Evolutionary conservation across 2,888 invertebrate species (phyloP).

Genomic region (Taenaris catops): DNA sequence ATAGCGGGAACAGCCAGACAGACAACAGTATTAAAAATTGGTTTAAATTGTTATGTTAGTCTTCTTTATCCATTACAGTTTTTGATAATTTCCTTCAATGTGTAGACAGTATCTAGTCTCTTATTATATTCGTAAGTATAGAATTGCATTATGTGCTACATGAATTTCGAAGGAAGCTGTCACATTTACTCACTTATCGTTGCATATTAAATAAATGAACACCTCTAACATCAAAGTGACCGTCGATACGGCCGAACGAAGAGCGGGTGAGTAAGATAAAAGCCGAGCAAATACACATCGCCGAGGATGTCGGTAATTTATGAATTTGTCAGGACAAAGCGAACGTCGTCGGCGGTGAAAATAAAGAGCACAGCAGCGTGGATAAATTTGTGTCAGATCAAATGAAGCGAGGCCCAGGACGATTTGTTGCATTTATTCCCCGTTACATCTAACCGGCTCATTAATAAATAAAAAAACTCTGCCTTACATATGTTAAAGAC

Average conservation of each 20-base stretch:
- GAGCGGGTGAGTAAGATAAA: conserved; percentile 65
- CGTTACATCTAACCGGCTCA: conserved; percentile 31
- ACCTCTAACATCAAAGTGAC: conserved; percentile 55
- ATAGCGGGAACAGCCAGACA: too few relatives aligned
- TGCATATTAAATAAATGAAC: conserved; percentile 30
- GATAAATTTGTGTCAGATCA: conserved; percentile 79
- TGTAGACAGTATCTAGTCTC: too few relatives aligned
- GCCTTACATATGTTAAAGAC: too few relatives aligned
- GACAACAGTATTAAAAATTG: too few relatives aligned
- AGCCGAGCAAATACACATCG: conserved; percentile 45
- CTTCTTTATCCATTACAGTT: too few relatives aligned
- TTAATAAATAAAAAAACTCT: conserved; percentile 35
- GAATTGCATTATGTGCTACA: too few relatives aligned
- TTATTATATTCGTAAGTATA: too few relatives aligned
- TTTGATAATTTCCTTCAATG: too few relatives aligned
- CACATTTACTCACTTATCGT: conserved; percentile 4
- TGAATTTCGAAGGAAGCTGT: too few relatives aligned
- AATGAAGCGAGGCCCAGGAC: conserved; percentile 64
- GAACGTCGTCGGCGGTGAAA: conserved; percentile 66
- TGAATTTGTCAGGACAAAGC: conserved; percentile 78
- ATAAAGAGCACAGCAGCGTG: conserved; percentile 66
- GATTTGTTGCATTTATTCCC: conserved; percentile 70
- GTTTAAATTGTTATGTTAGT: too few relatives aligned
- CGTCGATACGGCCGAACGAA: conserved; percentile 62
- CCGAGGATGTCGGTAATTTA: conserved; percentile 78